Evolutionary conservation across 92 coral and sea anemone genomes (phyloP).

Genomic region (Epizoanthus rinbou): DNA sequence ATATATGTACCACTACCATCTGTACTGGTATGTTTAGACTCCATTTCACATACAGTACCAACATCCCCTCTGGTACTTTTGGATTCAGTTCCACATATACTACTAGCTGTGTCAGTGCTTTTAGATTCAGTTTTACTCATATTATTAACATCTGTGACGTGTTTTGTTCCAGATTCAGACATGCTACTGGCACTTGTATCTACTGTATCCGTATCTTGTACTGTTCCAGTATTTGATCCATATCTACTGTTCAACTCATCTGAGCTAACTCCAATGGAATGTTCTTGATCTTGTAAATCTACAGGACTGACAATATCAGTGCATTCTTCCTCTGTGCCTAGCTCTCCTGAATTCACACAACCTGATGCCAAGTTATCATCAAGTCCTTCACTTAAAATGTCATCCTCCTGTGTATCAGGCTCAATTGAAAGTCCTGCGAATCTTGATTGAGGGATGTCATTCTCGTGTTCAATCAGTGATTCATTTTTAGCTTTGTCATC

Average conservation of each 20-base stretch:
- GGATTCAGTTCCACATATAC: too few species aligned
- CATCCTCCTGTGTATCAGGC: not conserved
- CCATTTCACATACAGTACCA: too few species aligned
- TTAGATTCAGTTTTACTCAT: too few species aligned
- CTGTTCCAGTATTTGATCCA: not conserved
- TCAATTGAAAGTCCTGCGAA: constrained; percentile 61
- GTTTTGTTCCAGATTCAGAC: not conserved
- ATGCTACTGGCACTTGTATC: not conserved
- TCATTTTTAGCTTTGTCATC: not conserved
- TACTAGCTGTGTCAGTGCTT: too few species aligned
- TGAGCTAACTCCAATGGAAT: not conserved
- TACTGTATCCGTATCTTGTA: not conserved
- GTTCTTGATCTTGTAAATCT: not conserved
- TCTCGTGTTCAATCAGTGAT: constrained; percentile 11
- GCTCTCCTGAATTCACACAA: not conserved
- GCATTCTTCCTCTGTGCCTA: not conserved
- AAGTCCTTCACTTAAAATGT: not conserved
- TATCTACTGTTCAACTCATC: not conserved
- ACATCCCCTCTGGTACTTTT: too few species aligned
- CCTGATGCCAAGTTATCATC: not conserved
- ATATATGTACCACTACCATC: not conserved
- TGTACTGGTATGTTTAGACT: not conserved
- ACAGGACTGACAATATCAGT: not conserved
- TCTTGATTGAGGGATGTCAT: constrained; percentile 38
- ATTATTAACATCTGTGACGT: too few species aligned